These are phyloP conservation scores for Sarcoramphus papa DNA, from an alignment of 2,797 vertebrate species.

Conservation along the genomic window DNA sequence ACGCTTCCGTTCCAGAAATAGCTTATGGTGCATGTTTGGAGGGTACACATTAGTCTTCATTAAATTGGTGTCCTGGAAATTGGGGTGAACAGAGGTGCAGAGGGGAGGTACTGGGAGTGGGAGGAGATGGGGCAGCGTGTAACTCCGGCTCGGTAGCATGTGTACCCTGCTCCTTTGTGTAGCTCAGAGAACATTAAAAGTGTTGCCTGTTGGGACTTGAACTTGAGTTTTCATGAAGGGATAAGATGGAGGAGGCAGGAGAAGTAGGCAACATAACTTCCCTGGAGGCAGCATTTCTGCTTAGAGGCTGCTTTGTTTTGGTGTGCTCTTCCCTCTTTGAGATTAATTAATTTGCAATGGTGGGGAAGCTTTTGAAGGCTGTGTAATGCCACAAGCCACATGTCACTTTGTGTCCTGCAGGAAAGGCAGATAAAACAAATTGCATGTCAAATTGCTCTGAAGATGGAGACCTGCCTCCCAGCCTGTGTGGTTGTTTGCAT, in stretches of 20 bases:
- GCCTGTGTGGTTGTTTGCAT: neutral
- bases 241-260: neutral
- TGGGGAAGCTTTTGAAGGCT: neutral
- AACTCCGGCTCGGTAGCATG: neutral
- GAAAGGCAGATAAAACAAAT: neutral
- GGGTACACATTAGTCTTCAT: conserved; percentile 30
- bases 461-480: neutral
- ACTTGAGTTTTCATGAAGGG: neutral
- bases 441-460: neutral
- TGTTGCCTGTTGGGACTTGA: conserved; percentile 30
- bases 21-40: neutral
- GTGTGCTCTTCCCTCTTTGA: neutral
- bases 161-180: neutral
- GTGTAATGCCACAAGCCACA: neutral
- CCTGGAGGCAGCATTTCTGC: conserved; percentile 15
- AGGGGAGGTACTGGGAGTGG: neutral
- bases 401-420: conserved; percentile 16
- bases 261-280: neutral
- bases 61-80: conserved; percentile 16
- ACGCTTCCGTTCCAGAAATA: neutral
- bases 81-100: neutral
- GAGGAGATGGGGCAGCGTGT: neutral
- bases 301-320: conserved; percentile 3
- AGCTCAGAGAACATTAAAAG: neutral
- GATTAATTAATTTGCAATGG: neutral